Conservation (phyloP, 2,113 vertebrate species). For the Eidolon helvum region DNA sequence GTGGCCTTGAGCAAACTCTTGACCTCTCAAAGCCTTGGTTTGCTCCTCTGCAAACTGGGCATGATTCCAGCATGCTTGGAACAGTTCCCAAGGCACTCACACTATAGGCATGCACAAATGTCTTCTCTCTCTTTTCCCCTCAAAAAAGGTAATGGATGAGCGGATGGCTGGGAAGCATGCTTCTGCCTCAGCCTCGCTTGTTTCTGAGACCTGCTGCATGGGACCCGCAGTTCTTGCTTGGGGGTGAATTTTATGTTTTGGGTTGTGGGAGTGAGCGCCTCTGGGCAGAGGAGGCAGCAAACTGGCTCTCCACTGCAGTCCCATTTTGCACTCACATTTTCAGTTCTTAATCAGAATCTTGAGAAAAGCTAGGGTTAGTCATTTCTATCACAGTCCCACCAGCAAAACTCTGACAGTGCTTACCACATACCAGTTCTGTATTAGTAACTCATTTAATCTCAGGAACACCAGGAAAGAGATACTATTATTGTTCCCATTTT, state of each 20-base stretch:
- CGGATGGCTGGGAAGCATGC: rapidly evolving
- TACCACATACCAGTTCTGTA: rapidly evolving
- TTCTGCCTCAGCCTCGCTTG: rapidly evolving
- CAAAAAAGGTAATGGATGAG: background rate
- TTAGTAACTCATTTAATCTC: background rate
- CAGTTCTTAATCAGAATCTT: background rate
- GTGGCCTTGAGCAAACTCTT: background rate
- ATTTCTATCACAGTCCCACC: background rate
- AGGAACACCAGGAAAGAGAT: background rate
- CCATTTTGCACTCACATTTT: rapidly evolving
- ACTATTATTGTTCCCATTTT: background rate
- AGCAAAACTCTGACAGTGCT: rapidly evolving
- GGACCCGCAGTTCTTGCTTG: background rate
- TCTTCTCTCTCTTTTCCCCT: background rate
- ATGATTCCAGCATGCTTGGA: background rate
- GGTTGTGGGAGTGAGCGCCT: background rate
- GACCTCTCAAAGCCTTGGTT: background rate
- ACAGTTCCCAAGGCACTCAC: background rate
- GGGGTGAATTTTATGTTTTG: background rate
- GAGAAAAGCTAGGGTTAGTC: background rate
- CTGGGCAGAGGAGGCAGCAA: rapidly evolving
- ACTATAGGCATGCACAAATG: background rate
- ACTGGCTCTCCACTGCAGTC: background rate
- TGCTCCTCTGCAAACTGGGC: background rate
- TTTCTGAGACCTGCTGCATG: background rate